Evolutionary conservation across 2,888 invertebrate species (phyloP).

Genomic region (Baronia brevicornis): DNA sequence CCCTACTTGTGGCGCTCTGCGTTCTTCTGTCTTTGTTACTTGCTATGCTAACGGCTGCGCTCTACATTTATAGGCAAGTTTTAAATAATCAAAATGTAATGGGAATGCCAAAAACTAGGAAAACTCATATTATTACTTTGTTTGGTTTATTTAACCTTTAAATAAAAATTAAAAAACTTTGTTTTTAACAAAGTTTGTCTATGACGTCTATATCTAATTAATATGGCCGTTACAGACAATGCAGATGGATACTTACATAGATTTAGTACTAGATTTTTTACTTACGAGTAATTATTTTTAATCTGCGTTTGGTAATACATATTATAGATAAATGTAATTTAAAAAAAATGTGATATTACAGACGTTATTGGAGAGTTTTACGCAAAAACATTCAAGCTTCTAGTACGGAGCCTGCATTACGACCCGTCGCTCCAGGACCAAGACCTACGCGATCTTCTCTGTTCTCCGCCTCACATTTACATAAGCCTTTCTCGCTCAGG

Average conservation of each 20-base stretch:
- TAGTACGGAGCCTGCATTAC: slow-evolving; percentile 46
- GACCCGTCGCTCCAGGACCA: slow-evolving; percentile 60
- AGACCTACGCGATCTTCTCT: slow-evolving; percentile 73
- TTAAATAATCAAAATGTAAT: background rate
- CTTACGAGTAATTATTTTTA: background rate
- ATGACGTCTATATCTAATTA: too few relatives aligned
- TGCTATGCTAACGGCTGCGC: slow-evolving; percentile 82
- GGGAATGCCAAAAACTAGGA: background rate
- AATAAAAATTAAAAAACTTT: too few relatives aligned
- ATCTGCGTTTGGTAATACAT: too few relatives aligned
- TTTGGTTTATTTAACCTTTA: too few relatives aligned
- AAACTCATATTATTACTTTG: too few relatives aligned
- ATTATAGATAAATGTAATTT: too few relatives aligned
- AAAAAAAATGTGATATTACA: slow-evolving; percentile 37
- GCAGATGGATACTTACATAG: too few relatives aligned
- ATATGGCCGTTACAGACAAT: too few relatives aligned
- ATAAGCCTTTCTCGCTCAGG: slow-evolving; percentile 82
- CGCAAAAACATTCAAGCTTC: slow-evolving; percentile 79
- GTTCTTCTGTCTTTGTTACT: slow-evolving; percentile 83
- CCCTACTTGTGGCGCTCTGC: slow-evolving; percentile 86
- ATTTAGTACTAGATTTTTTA: too few relatives aligned
- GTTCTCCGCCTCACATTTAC: slow-evolving; percentile 79
- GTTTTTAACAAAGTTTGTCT: too few relatives aligned
- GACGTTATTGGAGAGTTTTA: slow-evolving; percentile 86
- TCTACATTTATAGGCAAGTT: slow-evolving; percentile 83